Percentiles rank a stretch among this genome's conserved stretches.
Evolutionary conservation across 64 coral and sea anemone genomes (phyloP).

Genomic region (Montipora foliosa): DNA sequence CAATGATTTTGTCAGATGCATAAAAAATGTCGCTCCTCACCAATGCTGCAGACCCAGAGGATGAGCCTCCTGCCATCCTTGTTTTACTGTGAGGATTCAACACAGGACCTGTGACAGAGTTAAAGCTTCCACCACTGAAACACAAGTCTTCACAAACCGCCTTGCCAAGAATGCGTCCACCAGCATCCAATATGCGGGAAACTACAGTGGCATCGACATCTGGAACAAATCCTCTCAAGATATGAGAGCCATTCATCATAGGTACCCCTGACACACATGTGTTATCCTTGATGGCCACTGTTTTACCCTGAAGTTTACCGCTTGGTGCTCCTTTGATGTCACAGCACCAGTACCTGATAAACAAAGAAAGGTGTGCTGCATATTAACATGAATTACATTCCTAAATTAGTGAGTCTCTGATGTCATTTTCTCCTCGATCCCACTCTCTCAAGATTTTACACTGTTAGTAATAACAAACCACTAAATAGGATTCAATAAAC

Average conservation of each 20-base stretch:
- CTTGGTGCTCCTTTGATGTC: slow-evolving; percentile 72
- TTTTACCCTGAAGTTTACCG: slow-evolving; percentile 79
- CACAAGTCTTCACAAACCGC: slow-evolving; percentile 85
- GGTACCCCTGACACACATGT: slow-evolving; percentile 80
- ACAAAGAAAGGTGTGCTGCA: background rate
- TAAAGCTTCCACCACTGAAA: slow-evolving; percentile 76
- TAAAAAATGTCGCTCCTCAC: slow-evolving; percentile 24
- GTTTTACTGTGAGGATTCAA: slow-evolving; percentile 74
- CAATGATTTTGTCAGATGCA: no score
- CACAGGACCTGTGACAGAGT: slow-evolving; percentile 79
- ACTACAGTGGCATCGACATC: slow-evolving; percentile 90
- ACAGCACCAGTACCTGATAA: slow-evolving; percentile 81
- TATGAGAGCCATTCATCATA: slow-evolving; percentile 87
- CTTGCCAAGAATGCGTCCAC: slow-evolving; percentile 87
- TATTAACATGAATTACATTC: no score
- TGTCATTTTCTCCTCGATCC: no score
- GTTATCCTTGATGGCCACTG: slow-evolving; percentile 82
- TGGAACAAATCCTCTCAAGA: slow-evolving; percentile 77
- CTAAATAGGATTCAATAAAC: no score
- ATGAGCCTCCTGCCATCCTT: slow-evolving; percentile 83
- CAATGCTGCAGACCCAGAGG: slow-evolving; percentile 85
- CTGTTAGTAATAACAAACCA: no score
- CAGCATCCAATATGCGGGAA: slow-evolving; percentile 85
- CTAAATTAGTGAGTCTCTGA: no score
- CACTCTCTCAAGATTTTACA: no score